Percentiles rank a stretch among this genome's conserved stretches.
These are phyloP conservation scores for Osmerus eperlanus DNA, from an alignment of 2,113 vertebrate genomes.

Conservation along the genomic window DNA sequence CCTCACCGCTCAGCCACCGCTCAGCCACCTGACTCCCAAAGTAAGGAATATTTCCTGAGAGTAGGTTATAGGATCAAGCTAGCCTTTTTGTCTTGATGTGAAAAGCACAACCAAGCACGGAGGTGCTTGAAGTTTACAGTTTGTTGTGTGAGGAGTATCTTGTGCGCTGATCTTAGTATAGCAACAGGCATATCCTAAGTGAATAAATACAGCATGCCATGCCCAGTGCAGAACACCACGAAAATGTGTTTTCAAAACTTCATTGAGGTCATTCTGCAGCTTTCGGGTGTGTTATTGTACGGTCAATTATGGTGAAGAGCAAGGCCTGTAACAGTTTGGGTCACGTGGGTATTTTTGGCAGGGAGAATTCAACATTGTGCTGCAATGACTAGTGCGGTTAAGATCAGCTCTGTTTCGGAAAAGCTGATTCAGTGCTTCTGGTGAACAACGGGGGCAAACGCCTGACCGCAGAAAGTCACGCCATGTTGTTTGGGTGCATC, in stretches of 20 bases:
- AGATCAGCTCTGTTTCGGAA: constrained; percentile 36
- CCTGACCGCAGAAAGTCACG: constrained; percentile 21
- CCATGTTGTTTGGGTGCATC: constrained; percentile 45
- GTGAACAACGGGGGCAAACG: constrained; percentile 16
- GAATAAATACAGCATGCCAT: constrained; percentile 38
- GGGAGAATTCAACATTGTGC: constrained; percentile 26
- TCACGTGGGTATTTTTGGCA: constrained; percentile 54
- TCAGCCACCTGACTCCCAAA: no score
- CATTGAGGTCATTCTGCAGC: constrained; percentile 47
- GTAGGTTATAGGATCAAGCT: constrained; percentile 10
- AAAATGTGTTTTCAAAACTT: constrained; percentile 40
- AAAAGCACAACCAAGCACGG: neutral
- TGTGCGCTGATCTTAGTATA: neutral
- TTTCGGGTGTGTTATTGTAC: constrained; percentile 49
- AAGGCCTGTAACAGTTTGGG: constrained; percentile 44
- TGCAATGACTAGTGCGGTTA: constrained; percentile 30
- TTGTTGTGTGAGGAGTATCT: neutral
- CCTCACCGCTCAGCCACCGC: no score
- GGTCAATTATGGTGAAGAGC: constrained; percentile 46
- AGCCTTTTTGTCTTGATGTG: constrained; percentile 22
- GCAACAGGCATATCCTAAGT: constrained; percentile 7
- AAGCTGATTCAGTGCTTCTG: constrained; percentile 43
- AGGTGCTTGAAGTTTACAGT: neutral
- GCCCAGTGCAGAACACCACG: constrained; percentile 27
- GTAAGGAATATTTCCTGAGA: neutral